These are phyloP conservation scores for Oenanthe oenanthe DNA, from an alignment of 2,113 vertebrate genomes.

Conservation along the genomic window DNA sequence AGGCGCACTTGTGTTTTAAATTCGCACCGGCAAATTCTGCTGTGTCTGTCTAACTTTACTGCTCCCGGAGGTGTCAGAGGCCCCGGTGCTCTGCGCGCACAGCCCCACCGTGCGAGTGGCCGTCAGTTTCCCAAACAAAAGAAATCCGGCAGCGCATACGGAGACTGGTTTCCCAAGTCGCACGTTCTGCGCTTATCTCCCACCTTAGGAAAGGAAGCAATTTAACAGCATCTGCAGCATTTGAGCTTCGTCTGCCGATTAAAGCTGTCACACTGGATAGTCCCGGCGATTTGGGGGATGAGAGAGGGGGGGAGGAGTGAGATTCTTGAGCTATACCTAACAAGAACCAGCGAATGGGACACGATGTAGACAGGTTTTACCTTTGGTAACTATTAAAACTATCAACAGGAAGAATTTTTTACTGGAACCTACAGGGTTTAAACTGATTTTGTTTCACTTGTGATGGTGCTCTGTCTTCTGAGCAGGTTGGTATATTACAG, in stretches of 20 bases:
- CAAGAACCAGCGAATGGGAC: fast-evolving
- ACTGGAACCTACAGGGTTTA: background rate
- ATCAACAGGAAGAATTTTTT: background rate
- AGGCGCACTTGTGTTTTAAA: fast-evolving
- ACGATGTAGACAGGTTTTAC: background rate
- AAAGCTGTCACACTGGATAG: background rate
- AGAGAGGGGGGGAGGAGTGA: background rate
- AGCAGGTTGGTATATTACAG: background rate
- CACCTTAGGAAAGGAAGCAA: background rate
- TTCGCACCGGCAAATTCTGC: background rate
- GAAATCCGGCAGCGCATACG: background rate
- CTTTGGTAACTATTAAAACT: background rate
- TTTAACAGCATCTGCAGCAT: background rate
- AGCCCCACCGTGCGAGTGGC: background rate
- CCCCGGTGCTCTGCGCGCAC: background rate
- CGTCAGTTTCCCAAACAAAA: background rate
- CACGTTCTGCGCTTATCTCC: background rate
- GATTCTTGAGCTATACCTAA: background rate
- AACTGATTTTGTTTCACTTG: background rate
- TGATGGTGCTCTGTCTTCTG: background rate
- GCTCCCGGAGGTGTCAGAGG: background rate
- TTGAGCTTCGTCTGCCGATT: background rate
- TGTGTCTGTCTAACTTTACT: fast-evolving
- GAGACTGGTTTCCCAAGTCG: background rate
- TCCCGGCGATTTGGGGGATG: background rate